These are phyloP conservation scores for Helicolenus hilgendorfi DNA, from an alignment of 2,797 vertebrate species.

Conservation along the genomic window DNA sequence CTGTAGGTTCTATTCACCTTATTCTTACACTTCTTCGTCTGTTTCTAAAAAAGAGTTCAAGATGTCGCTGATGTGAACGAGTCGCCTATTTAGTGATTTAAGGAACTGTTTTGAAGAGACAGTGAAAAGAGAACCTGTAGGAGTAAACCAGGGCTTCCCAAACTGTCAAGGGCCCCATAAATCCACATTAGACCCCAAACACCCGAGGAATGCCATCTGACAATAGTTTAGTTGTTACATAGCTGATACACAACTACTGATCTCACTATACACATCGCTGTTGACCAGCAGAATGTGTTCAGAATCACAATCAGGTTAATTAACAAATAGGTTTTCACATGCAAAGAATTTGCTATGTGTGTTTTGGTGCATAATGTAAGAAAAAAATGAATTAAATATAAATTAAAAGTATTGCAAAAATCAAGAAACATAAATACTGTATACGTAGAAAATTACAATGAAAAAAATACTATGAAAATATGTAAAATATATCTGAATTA, in stretches of 20 bases:
- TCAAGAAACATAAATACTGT: neutral
- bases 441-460: neutral
- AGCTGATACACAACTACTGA: neutral
- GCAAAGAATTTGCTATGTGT: neutral
- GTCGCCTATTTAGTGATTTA: neutral
- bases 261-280: neutral
- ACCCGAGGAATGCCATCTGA: slow-evolving; percentile 1
- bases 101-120: neutral
- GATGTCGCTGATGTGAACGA: neutral
- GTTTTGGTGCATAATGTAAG: neutral
- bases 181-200: neutral
- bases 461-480: neutral
- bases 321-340: too few relatives aligned
- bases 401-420: neutral
- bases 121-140: neutral
- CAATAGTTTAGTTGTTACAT: neutral
- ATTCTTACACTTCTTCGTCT: neutral
- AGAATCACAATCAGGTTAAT: neutral
- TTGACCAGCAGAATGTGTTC: neutral
- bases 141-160: neutral
- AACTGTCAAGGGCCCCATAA: neutral
- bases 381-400: neutral
- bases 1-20: neutral
- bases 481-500: neutral
- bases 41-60: neutral